These are phyloP conservation scores for Danio jaintianensis DNA, from an alignment of 2,797 vertebrate species.

Conservation along the genomic window DNA sequence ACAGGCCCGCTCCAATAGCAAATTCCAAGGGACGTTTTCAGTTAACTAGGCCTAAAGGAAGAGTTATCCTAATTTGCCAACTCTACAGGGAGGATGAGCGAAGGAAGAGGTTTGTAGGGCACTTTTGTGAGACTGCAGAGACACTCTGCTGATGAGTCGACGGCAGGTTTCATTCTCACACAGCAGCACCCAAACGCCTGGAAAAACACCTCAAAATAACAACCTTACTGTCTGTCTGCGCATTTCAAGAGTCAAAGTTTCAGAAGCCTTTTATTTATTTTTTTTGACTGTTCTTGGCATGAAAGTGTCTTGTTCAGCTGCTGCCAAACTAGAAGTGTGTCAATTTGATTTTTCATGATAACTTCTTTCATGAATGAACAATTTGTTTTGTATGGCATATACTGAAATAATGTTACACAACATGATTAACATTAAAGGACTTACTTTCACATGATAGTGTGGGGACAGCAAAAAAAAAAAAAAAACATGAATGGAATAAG, in stretches of 20 bases:
- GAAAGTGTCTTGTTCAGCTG: not conserved
- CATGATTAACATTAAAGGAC: not conserved
- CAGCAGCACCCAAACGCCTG: constrained; percentile 13
- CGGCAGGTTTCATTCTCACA: constrained; percentile 23
- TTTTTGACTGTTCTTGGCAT: not conserved
- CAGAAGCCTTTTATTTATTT: not conserved
- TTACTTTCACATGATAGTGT: not conserved
- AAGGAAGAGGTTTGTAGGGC: constrained; percentile 40
- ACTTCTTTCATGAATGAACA: constrained; percentile 13
- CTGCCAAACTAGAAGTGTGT: constrained; percentile 17
- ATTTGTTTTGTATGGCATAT: not conserved
- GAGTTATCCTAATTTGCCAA: constrained; percentile 19
- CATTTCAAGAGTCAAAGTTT: constrained; percentile 10
- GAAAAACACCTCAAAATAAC: constrained; percentile 17
- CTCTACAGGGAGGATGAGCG: constrained; percentile 16
- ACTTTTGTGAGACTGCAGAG: constrained; percentile 25
- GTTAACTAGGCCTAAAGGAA: constrained; percentile 38
- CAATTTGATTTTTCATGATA: constrained; percentile 10
- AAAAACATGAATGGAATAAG: not conserved
- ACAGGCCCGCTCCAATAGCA: constrained; percentile 12
- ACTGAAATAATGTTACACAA: not conserved
- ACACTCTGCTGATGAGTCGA: constrained; percentile 25
- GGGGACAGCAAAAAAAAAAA: not conserved
- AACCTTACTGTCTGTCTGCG: not conserved
- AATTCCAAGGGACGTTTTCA: constrained; percentile 34